These are phyloP conservation scores for Xenentodon cancila DNA, from an alignment of 2,797 vertebrate species.

Conservation along the genomic window DNA sequence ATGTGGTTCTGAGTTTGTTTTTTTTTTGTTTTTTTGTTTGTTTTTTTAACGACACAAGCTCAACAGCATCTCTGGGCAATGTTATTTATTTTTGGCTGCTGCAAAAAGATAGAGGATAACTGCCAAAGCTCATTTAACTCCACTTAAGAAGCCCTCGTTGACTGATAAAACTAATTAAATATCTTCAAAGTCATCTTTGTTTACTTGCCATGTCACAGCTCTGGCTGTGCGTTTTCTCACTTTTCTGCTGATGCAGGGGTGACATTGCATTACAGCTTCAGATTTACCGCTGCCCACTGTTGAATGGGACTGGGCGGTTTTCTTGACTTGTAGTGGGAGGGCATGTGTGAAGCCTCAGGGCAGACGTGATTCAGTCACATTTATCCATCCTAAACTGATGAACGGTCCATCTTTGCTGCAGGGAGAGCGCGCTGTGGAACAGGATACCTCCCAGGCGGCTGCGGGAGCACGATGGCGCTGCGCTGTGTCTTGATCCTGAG, in stretches of 20 bases:
- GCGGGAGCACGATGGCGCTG: conserved; percentile 62
- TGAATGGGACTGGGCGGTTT: neutral
- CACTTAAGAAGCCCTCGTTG: too few relatives aligned
- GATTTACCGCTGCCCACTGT: neutral
- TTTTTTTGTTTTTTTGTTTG: too few relatives aligned
- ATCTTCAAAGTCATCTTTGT: too few relatives aligned
- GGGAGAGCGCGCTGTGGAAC: conserved; percentile 61
- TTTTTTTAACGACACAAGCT: too few relatives aligned
- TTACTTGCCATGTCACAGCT: too few relatives aligned
- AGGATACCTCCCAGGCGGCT: conserved; percentile 51
- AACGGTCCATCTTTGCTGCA: conserved; percentile 48
- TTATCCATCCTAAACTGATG: conserved; percentile 24
- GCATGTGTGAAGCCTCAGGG: neutral
- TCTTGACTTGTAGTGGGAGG: neutral
- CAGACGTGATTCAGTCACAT: neutral
- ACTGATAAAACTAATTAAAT: too few relatives aligned
- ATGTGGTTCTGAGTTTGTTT: too few relatives aligned
- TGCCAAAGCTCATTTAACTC: too few relatives aligned
- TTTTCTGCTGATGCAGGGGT: conserved; percentile 2
- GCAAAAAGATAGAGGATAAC: too few relatives aligned
- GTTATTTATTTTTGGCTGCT: too few relatives aligned
- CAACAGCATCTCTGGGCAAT: too few relatives aligned
- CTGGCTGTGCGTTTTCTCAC: conserved; percentile 1
- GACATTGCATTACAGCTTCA: conserved; percentile 18
- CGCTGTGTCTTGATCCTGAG: conserved; percentile 67